A percentile compares a stretch with the other conserved stretches of the same genome.
These are phyloP conservation scores for Lathronympha strigana DNA, from an alignment of 2,888 invertebrate species.

Conservation along the genomic window DNA sequence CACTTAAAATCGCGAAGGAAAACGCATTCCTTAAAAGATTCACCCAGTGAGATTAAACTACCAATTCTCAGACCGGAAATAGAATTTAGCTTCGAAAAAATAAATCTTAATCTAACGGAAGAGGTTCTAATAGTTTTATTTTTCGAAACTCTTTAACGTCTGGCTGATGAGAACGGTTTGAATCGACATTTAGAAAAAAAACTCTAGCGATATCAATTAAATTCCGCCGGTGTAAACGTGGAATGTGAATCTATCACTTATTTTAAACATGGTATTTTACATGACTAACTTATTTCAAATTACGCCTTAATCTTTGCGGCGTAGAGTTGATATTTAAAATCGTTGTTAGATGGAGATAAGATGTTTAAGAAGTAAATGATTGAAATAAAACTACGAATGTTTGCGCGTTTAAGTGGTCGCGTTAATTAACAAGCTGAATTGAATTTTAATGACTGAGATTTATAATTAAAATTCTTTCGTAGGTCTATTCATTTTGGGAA, in stretches of 20 bases:
- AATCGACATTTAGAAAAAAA: conserved; percentile 44
- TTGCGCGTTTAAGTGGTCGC: conserved; percentile 43
- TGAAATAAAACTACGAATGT: conserved; percentile 50
- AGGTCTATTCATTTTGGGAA: not conserved
- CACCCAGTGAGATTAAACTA: not conserved
- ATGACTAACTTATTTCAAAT: not conserved
- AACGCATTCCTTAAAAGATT: too few relatives aligned
- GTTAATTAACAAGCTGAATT: conserved; percentile 29
- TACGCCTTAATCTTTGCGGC: not conserved
- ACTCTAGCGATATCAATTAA: conserved; percentile 58
- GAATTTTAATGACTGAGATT: conserved; percentile 8
- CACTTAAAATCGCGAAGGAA: too few relatives aligned
- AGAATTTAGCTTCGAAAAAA: not conserved
- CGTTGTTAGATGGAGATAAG: not conserved
- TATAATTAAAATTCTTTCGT: conserved; percentile 10
- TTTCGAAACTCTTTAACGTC: conserved; percentile 21
- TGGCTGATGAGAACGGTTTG: conserved; percentile 39
- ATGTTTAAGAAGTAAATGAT: not conserved
- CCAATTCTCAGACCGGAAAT: not conserved
- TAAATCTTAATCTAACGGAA: conserved; percentile 20
- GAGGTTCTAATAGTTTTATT: conserved; percentile 10
- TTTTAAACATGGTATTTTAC: conserved; percentile 1
- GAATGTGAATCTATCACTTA: conserved; percentile 53
- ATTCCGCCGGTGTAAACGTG: conserved; percentile 56
- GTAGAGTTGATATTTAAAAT: conserved; percentile 2